A percentile compares a stretch with the other conserved stretches of the same genome.
Evolutionary conservation across 2,888 invertebrate species (phyloP).

Genomic region (Neocrepidodera transversa): DNA sequence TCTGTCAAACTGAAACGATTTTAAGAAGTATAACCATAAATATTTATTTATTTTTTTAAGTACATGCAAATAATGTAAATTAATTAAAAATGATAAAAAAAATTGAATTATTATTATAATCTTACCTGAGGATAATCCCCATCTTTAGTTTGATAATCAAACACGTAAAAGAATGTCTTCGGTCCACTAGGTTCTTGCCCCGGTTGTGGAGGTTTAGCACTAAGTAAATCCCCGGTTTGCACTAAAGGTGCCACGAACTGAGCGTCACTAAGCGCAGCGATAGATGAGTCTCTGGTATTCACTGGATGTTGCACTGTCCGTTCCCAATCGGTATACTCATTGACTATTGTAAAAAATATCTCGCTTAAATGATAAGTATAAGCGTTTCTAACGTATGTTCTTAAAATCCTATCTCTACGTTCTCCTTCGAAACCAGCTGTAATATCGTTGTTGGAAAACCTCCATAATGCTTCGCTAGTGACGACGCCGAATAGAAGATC

Average conservation of each 20-base stretch:
- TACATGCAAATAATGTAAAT: too few relatives aligned
- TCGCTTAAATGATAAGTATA: slow-evolving; percentile 96
- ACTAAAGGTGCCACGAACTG: slow-evolving; percentile 92
- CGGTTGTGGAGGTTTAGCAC: slow-evolving; percentile 70
- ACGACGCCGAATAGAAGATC: slow-evolving; percentile 92
- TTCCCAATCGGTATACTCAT: slow-evolving; percentile 99
- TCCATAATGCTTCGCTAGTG: slow-evolving; percentile 90
- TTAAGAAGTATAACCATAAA: too few relatives aligned
- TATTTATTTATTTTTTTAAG: too few relatives aligned
- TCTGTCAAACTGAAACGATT: too few relatives aligned
- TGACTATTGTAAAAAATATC: slow-evolving; percentile 94
- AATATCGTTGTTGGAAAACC: slow-evolving; percentile 83
- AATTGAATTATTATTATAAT: too few relatives aligned
- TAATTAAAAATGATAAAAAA: too few relatives aligned
- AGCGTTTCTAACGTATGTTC: slow-evolving; percentile 92
- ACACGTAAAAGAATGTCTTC: slow-evolving; percentile 88
- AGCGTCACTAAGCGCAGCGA: slow-evolving; percentile 92
- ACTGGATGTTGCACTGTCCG: slow-evolving; percentile 88
- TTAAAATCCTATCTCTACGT: slow-evolving; percentile 82
- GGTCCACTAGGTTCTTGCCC: slow-evolving; percentile 69
- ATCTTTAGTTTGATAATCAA: slow-evolving; percentile 90
- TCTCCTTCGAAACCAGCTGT: slow-evolving; percentile 88
- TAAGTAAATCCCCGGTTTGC: slow-evolving; percentile 82
- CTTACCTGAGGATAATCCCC: slow-evolving; percentile 86
- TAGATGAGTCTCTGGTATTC: slow-evolving; percentile 86